A percentile compares a stretch with the other conserved stretches of the same genome.
These are phyloP conservation scores for Corydoras sp. DNA, from an alignment of 2,113 vertebrate genomes.

Conservation along the genomic window DNA sequence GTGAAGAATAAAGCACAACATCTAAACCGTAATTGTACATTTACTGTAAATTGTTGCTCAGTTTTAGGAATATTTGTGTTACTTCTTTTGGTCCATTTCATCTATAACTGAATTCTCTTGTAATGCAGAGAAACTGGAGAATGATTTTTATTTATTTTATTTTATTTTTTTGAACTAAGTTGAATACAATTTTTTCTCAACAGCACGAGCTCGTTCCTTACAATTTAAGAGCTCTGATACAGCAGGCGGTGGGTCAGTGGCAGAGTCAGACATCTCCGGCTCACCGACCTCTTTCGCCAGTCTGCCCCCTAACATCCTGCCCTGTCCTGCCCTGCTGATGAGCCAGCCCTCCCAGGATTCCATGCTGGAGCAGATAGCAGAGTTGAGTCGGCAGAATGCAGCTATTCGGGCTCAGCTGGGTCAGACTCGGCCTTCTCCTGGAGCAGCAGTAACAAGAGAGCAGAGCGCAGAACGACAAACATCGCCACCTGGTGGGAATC, in stretches of 20 bases:
- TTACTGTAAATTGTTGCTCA: too few species aligned
- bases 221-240: not conserved
- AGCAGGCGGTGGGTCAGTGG: conserved; percentile 28
- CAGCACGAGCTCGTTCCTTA: conserved; percentile 11
- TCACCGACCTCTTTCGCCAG: conserved; percentile 51
- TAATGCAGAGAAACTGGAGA: too few species aligned
- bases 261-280: conserved; percentile 43
- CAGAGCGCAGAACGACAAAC: conserved; percentile 10
- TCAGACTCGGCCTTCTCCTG: conserved; percentile 43
- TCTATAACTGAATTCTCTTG: too few species aligned
- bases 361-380: conserved; percentile 68
- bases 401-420: conserved; percentile 69
- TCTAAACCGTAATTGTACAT: too few species aligned
- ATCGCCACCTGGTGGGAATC: conserved; percentile 16
- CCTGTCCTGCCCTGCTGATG: conserved; percentile 33
- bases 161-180: too few species aligned
- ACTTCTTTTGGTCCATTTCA: too few species aligned
- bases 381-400: conserved; percentile 75
- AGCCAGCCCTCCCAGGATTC: conserved; percentile 50
- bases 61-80: too few species aligned
- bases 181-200: not conserved
- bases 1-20: conserved; percentile 34
- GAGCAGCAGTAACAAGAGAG: conserved; percentile 11
- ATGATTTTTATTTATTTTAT: too few species aligned
- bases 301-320: conserved; percentile 32